A percentile compares a stretch with the other conserved stretches of the same genome.
Conservation (phyloP, 2,888 invertebrate genomes). For the Auanema freiburgensis region DNA sequence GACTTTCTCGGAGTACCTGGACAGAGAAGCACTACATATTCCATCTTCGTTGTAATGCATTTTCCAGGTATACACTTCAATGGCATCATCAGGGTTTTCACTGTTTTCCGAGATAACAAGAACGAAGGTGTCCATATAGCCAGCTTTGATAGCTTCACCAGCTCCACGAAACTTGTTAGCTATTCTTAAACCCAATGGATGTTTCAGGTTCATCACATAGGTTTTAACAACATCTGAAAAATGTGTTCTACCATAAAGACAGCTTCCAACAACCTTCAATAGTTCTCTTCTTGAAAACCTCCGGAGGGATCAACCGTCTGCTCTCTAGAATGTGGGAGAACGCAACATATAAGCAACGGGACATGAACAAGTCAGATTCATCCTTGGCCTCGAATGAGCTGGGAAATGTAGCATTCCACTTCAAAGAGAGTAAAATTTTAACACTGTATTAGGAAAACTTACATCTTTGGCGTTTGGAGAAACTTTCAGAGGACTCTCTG, state of each 20-base stretch:
- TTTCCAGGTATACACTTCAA: conserved; percentile 22
- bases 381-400: conserved; percentile 8
- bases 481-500: no score
- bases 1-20: background rate
- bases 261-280: conserved; percentile 9
- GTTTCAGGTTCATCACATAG: background rate
- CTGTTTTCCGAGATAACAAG: conserved; percentile 20
- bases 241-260: background rate
- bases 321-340: conserved; percentile 16
- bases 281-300: conserved; percentile 17
- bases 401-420: conserved; percentile 26
- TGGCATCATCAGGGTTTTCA: conserved; percentile 16
- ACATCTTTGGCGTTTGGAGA: no score
- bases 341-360: conserved; percentile 18
- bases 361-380: conserved; percentile 21
- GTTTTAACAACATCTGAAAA: conserved; percentile 19
- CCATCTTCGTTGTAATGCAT: conserved; percentile 18
- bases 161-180: conserved; percentile 9
- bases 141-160: conserved; percentile 13
- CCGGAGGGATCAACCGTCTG: conserved; percentile 13
- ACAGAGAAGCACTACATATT: background rate
- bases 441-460: no score
- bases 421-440: background rate
- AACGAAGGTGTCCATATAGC: conserved; percentile 16
- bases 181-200: background rate